Percentiles rank a stretch among this genome's conserved stretches.
Evolutionary conservation across 2,797 vertebrate genomes (phyloP).

Genomic region (Bovichtus variegatus): DNA sequence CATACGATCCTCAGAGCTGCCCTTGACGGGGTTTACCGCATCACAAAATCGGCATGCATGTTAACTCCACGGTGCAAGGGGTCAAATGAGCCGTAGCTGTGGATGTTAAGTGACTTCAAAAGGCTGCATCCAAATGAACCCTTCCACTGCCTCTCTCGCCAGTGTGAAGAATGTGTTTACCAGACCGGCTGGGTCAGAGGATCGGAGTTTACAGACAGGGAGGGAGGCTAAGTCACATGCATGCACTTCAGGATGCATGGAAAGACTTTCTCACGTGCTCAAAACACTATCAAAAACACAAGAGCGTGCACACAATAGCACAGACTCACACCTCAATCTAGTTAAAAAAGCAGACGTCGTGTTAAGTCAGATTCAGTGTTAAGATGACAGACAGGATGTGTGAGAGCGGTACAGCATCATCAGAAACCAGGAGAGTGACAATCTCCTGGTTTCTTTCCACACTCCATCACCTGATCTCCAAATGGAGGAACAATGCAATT

Average conservation of each 20-base stretch:
- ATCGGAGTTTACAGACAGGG: conserved; percentile 28
- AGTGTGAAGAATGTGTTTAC: conserved; percentile 44
- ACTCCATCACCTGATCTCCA: conserved; percentile 77
- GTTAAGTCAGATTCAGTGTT: conserved; percentile 40
- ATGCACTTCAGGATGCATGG: neutral
- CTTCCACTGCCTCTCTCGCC: conserved; percentile 1
- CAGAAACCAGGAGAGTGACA: conserved; percentile 64
- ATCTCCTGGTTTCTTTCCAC: conserved; percentile 69
- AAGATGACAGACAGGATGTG: conserved; percentile 69
- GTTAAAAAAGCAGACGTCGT: conserved; percentile 36
- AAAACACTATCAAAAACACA: neutral
- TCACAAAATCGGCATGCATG: conserved; percentile 71
- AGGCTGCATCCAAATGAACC: conserved; percentile 19
- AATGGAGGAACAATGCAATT: conserved; percentile 82
- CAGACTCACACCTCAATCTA: neutral
- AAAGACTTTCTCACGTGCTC: conserved; percentile 1
- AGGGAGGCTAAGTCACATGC: conserved; percentile 35
- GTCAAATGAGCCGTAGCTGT: conserved; percentile 71
- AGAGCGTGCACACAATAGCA: neutral
- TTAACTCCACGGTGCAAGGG: conserved; percentile 57
- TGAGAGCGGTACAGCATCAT: conserved; percentile 57
- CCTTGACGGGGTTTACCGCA: conserved; percentile 48
- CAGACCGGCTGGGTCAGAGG: conserved; percentile 34
- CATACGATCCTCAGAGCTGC: conserved; percentile 24
- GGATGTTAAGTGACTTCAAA: conserved; percentile 74